Base-by-base conservation (phyloP, 2,113 vertebrate species). In the Perccottus glenii region DNA sequence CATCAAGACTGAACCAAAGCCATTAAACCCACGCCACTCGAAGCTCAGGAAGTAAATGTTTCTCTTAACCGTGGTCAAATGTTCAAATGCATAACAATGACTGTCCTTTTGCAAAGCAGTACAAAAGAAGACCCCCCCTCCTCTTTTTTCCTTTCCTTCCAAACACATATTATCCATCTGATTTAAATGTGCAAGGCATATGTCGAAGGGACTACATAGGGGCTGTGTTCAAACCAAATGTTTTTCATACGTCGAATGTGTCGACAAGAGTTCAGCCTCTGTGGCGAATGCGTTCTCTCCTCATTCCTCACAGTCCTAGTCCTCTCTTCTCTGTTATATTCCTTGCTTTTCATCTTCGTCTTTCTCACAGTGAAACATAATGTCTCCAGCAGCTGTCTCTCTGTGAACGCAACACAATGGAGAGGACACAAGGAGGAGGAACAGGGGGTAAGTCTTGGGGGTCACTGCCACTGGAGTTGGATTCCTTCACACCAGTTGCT, bases 321-420 rank as follows among this genome's bases (percentile, higher is more conserved):
- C 45, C 36, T 9, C 46, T 57, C 55, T 43, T 55, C 46, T 44
- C 33, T 4, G 49, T 51, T 27, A 75, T 57, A 53, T 55, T 61
- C 44, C 44, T 65, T 70, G 60, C 56, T 58, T 47, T 61, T 42
- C 38, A 16, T 65, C 61, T 68, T 61, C 19, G 19, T 16, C 50
- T 7, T 51, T 61, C 63, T 50, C 61, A 60, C 55, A 67, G 42
- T n/a, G 59, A 49, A 65, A 32, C 71, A 52, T 88, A 77, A 91
- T 88, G 78, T 82, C 77, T 89, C 86, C 70, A 45, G 55, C 87
- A 92, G 88, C 88, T 90, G 89, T 88, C 77, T 79, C 53, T 76
- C 44, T 55, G 63, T 78, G 33, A 51, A 75, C 68, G 64, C 74
- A 76, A 84, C 59, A 78, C 81, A 83, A 82, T 72, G 77, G 77